These are phyloP conservation scores for Pempheris klunzingeri DNA, from an alignment of 2,797 vertebrate genomes.

Conservation along the genomic window DNA sequence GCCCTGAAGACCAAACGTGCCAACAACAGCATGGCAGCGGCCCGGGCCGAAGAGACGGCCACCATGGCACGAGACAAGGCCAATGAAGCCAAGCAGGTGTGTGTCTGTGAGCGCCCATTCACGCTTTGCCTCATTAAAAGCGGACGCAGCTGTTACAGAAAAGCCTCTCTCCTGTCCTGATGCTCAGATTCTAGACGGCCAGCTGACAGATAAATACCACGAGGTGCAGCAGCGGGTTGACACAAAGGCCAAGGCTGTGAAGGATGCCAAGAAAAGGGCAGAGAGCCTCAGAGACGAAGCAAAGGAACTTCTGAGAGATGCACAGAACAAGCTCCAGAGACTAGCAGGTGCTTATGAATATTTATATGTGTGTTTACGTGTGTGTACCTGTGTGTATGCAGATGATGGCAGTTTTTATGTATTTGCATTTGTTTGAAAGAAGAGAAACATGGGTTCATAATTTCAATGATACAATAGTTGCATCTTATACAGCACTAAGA, in stretches of 20 bases:
- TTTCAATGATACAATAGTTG: background rate
- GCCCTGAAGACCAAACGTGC: constrained; percentile 92
- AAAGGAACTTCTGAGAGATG: constrained; percentile 87
- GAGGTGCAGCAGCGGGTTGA: constrained; percentile 91
- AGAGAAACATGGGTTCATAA: background rate
- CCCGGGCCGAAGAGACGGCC: constrained; percentile 92
- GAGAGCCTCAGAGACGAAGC: constrained; percentile 93
- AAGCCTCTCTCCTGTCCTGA: background rate
- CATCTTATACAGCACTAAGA: background rate
- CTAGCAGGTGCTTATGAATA: constrained; percentile 87
- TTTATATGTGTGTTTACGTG: background rate
- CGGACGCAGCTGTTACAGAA: background rate
- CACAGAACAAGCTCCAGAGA: constrained; percentile 91
- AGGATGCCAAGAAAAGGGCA: constrained; percentile 90
- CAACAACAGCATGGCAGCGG: constrained; percentile 93
- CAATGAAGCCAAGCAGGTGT: constrained; percentile 93
- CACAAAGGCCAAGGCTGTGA: constrained; percentile 89
- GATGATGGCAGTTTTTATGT: background rate
- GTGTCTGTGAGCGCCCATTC: constrained; percentile 1
- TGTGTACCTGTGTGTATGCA: background rate
- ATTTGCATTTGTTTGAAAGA: background rate
- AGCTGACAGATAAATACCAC: constrained; percentile 91
- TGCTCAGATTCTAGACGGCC: constrained; percentile 91
- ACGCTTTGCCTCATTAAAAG: background rate
- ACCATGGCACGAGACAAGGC: constrained; percentile 90